Base-by-base conservation (phyloP, 2,113 vertebrate species). In the Patagioenas fasciata region DNA sequence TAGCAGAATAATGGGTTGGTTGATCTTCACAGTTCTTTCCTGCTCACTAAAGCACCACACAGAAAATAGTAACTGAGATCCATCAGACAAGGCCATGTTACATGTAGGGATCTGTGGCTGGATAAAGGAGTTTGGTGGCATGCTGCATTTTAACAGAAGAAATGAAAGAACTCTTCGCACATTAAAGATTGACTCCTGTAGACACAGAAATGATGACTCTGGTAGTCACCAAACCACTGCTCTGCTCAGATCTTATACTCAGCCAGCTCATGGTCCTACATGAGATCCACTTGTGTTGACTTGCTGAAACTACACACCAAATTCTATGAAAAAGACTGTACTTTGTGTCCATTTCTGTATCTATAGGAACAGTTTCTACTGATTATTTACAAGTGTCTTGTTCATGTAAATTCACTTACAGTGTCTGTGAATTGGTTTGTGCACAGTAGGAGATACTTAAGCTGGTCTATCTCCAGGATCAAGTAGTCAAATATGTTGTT, bases 61-160 rank as follows among this genome's bases (percentile, higher is more conserved):
- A 53, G 20, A 36, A 91, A 60, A 18, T 1, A 23, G 2, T 6
- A 24, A 17, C 26, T 64, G 4, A 0, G 12, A 1, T 20, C 56
- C 36, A 6, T 40, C 29, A 79, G 13, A 8, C 5, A 54, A 51
- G 26, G 17, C 6, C 3, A 1, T 26, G 3, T 4, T 19, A 12
- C 11, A 28, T 65, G 5, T 88, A 34, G 2, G 15, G 11, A 57
- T 29, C n/a, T 36, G 36, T 15, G 0, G 0, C 1, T 42, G 25
- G 19, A 14, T 28, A 28, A 54, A 89, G 10, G 7, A 34, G 11
- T 31, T 54, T 25, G 26, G 13, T 51, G 11, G 5, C 29, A 38
- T 12, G 7, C 3, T 3, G 4, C 6, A 7, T 81, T 79, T 48
- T 67, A 40, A 34, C 6, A 67, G 17, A 13, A 60, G 85, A 88